phyloP scores from a whole-genome alignment of 2,113 vertebrate species.

The Stegostoma tigrinum region DNA sequence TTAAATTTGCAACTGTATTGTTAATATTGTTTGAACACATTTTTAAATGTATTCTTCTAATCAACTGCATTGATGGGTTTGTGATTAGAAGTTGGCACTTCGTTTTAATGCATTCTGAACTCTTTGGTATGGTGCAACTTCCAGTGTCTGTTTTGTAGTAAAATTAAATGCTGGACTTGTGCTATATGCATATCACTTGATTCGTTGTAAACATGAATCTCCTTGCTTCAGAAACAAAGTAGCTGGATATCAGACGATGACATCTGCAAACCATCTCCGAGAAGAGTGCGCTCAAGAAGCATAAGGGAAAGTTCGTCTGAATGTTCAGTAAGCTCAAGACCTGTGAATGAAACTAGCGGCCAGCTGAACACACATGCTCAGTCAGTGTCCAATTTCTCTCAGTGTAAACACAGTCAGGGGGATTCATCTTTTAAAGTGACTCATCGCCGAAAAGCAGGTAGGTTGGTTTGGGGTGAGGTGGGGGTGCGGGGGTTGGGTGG shows the following conservation, averaged over 20 bases:
- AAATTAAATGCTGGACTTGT: background rate
- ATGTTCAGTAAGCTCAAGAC: background rate
- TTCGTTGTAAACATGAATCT: background rate
- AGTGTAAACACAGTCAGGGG: background rate
- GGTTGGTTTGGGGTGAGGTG: background rate
- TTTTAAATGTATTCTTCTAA: background rate
- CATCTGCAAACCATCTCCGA: slow-evolving; percentile 63
- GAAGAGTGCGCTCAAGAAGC: slow-evolving; percentile 43
- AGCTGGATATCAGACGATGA: slow-evolving; percentile 93
- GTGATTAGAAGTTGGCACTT: background rate
- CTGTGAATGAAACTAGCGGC: background rate
- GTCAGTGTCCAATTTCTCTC: background rate
- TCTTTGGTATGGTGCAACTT: background rate
- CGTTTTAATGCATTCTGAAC: background rate
- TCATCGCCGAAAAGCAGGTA: slow-evolving; percentile 29
- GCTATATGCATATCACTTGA: background rate
- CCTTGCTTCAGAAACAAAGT: slow-evolving; percentile 55
- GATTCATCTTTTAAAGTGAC: background rate
- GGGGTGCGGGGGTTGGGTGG: no score
- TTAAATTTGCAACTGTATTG: background rate
- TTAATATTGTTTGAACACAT: background rate
- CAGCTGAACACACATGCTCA: no score
- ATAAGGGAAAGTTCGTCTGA: slow-evolving; percentile 9
- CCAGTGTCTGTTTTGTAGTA: background rate
- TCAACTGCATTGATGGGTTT: background rate